A percentile compares a stretch with the other conserved stretches of the same genome.
Conservation (phyloP, 2,113 vertebrate genomes). For the Gymnarchus niloticus region DNA sequence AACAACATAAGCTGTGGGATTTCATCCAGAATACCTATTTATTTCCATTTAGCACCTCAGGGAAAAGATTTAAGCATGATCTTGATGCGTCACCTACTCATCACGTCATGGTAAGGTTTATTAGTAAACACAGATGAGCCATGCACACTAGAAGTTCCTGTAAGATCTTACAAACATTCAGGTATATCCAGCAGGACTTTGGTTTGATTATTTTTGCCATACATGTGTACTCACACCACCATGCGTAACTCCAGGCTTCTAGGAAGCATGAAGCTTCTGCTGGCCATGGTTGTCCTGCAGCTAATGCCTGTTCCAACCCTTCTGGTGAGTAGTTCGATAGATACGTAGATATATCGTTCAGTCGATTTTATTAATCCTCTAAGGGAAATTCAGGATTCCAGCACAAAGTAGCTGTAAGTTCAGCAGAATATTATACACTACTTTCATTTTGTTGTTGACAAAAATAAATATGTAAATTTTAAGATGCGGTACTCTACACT, state of each 20-base stretch:
- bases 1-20: background rate
- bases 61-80: background rate
- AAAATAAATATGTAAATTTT: too few species aligned
- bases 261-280: constrained; percentile 46
- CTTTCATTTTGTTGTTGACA: background rate
- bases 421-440: background rate
- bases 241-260: constrained; percentile 15
- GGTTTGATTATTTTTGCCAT: background rate
- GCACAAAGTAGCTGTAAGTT: background rate
- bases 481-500: background rate
- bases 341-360: background rate
- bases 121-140: background rate
- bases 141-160: background rate
- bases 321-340: constrained; percentile 46
- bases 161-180: background rate
- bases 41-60: constrained; percentile 29
- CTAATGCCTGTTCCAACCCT: constrained; percentile 54
- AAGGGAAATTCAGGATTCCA: too few species aligned
- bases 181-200: background rate
- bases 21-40: constrained; percentile 32
- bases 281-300: constrained; percentile 51
- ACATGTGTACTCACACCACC: background rate
- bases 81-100: background rate
- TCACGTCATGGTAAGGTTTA: background rate
- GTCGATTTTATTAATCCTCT: too few species aligned